Evolutionary conservation across 2,888 invertebrate species (phyloP), one percentile per base, ranked within the genome.

Genomic region (Plebejus argus): DNA sequence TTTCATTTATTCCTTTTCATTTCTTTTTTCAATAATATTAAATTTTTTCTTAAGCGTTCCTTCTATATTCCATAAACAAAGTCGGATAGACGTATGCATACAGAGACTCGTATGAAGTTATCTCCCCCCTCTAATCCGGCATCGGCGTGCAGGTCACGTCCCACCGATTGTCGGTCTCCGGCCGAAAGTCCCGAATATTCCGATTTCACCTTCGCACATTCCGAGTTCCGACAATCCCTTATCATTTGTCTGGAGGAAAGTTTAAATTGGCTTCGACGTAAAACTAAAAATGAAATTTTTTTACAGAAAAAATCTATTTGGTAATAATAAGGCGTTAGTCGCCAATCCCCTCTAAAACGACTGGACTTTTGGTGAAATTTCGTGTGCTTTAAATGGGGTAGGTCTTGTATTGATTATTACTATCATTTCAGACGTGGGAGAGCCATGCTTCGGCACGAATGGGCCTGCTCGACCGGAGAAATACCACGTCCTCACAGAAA

Each of bases 151-250:
- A 15, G 33, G 77, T 83, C 91, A 91, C 91, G 91, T 88, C 80
- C 81, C 79, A 82, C 81, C 89, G 88, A 90, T 91, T 90, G 89
- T 89, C 87, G 86, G 87, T 87, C 88, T 88, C 85, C 83, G 85
- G 85, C 78, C 84, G 81, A 80, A 83, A 84, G 84, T 84, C 82
- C 82, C 83, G 83, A 87, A 87, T 87, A 86, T 86, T 86, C 85
- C 83, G 83, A 84, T 86, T 76, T 79, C 80, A 82, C 82, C 78
- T 82, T 84, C 87, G 85, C 85, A 85, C 85, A 85, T 80, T 83
- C 81, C 82, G 81, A 82, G 79, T 79, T 79, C 81, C 82, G 82
- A 85, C 85, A 87, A 87, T 87, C 86, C 86, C 87, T 87, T 87
- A 86, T 86, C 85, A 84, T 81, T 83, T 83, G 83, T 18, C 53